A percentile compares a stretch with the other conserved stretches of the same genome.
Evolutionary conservation across 2,888 invertebrate species (phyloP).

Genomic region (Lithophane semibrunnea): DNA sequence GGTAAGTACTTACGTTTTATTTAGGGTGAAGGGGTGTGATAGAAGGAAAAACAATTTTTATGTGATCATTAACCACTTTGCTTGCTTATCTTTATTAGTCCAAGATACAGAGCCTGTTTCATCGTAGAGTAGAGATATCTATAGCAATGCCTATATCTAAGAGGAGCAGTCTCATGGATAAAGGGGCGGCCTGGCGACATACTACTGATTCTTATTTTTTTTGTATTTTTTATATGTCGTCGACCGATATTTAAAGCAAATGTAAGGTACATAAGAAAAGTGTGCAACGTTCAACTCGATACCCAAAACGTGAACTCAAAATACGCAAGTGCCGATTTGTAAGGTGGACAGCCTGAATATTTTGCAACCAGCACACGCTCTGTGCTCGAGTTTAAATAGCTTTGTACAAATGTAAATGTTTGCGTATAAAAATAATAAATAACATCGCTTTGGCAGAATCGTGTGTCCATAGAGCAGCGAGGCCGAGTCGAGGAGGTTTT

Average conservation of each 20-base stretch:
- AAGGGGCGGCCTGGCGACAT: constrained; percentile 83
- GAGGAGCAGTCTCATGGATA: constrained; percentile 86
- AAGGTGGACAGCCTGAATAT: constrained; percentile 78
- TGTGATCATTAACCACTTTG: constrained; percentile 85
- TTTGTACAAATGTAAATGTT: constrained; percentile 87
- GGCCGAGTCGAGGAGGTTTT: constrained; percentile 57
- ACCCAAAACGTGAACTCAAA: constrained; percentile 88
- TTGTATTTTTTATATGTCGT: constrained; percentile 80
- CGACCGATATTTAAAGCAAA: constrained; percentile 79
- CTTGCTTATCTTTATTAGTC: constrained; percentile 84
- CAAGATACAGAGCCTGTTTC: constrained; percentile 84
- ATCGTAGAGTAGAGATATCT: constrained; percentile 78
- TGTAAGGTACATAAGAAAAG: constrained; percentile 82
- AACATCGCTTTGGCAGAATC: constrained; percentile 85
- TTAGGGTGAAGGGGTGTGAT: not conserved
- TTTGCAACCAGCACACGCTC: constrained; percentile 85
- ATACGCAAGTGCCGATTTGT: constrained; percentile 79
- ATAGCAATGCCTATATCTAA: constrained; percentile 80
- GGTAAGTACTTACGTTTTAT: not conserved
- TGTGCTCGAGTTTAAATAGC: constrained; percentile 83
- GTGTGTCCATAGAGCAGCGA: constrained; percentile 73
- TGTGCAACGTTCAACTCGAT: constrained; percentile 88
- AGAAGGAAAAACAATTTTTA: constrained; percentile 70
- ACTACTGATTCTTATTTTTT: constrained; percentile 79
- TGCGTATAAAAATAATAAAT: constrained; percentile 88